Percentiles rank a stretch among this genome's conserved stretches.
Evolutionary conservation across 1,140 invertebrate species (phyloP).

Genomic region (Hylyphantes graminicola): DNA sequence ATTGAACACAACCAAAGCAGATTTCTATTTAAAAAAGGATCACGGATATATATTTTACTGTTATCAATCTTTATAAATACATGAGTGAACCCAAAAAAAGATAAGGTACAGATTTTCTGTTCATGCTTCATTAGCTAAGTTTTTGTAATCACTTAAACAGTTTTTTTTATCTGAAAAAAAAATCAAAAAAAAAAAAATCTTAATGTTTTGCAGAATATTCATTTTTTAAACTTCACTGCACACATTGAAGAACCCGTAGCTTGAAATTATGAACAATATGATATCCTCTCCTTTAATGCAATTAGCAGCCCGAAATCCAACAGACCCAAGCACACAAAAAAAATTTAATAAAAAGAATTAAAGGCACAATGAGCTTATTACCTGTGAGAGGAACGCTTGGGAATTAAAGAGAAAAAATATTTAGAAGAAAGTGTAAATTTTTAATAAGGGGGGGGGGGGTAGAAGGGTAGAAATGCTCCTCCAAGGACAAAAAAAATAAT

Average conservation of each 20-base stretch:
- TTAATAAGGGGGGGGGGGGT: too few relatives aligned
- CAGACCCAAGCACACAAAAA: neutral
- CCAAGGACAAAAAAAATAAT: conserved; percentile 14
- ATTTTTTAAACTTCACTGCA: conserved; percentile 31
- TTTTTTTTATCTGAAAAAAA: neutral
- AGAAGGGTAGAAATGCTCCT: neutral
- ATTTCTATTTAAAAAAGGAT: too few relatives aligned
- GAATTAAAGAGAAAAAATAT: conserved; percentile 14
- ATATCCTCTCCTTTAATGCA: conserved; percentile 23
- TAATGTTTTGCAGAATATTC: neutral
- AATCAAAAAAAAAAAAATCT: neutral
- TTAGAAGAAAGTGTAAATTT: conserved; percentile 21
- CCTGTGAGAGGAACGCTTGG: conserved; percentile 31
- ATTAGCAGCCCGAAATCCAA: conserved; percentile 44
- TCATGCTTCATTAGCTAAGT: too few relatives aligned
- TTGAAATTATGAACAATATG: conserved; percentile 18
- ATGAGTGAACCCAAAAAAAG: too few relatives aligned
- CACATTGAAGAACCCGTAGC: neutral
- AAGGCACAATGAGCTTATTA: conserved; percentile 34
- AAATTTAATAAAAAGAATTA: conserved; percentile 40
- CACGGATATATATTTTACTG: too few relatives aligned
- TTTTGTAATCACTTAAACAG: too few relatives aligned
- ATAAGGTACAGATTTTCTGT: too few relatives aligned
- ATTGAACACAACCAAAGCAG: too few relatives aligned
- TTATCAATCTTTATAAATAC: too few relatives aligned